Percentiles rank a stretch among this genome's conserved stretches.
Conservation (phyloP, 2,113 vertebrate species). For the Salvator merianae region DNA sequence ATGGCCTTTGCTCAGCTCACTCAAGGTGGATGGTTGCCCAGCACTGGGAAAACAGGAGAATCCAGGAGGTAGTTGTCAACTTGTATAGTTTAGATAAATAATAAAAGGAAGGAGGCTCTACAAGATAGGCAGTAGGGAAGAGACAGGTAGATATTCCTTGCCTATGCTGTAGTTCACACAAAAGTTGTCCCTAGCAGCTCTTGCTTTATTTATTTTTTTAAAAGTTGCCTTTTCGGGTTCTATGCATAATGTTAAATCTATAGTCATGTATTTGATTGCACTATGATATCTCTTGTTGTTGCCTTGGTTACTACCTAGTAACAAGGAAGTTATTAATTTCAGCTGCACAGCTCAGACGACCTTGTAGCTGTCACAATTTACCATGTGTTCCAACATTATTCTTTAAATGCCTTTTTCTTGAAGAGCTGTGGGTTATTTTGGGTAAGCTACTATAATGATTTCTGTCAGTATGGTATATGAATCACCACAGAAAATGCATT, state of each 20-base stretch:
- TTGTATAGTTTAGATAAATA: no score
- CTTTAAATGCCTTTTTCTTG: constrained; percentile 33
- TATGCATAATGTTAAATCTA: background rate
- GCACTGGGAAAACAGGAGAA: no score
- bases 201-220: background rate
- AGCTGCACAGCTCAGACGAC: constrained; percentile 15
- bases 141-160: background rate
- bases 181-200: accelerated
- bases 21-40: no score
- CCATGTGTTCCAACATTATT: constrained; percentile 19
- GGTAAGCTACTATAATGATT: constrained; percentile 24
- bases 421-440: constrained; percentile 33
- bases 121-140: background rate
- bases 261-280: background rate
- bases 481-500: background rate
- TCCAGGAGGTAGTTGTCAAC: no score
- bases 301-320: constrained; percentile 20
- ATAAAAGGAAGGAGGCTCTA: background rate
- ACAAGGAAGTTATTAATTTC: constrained; percentile 9
- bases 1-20: no score
- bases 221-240: background rate
- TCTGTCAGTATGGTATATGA: constrained; percentile 19
- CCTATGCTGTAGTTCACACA: background rate
- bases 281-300: background rate
- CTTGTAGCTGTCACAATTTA: constrained; percentile 25